Evolutionary conservation across 2,797 vertebrate genomes (phyloP), one percentile per base, ranked within the genome.

Genomic region (Aplochiton taeniatus): DNA sequence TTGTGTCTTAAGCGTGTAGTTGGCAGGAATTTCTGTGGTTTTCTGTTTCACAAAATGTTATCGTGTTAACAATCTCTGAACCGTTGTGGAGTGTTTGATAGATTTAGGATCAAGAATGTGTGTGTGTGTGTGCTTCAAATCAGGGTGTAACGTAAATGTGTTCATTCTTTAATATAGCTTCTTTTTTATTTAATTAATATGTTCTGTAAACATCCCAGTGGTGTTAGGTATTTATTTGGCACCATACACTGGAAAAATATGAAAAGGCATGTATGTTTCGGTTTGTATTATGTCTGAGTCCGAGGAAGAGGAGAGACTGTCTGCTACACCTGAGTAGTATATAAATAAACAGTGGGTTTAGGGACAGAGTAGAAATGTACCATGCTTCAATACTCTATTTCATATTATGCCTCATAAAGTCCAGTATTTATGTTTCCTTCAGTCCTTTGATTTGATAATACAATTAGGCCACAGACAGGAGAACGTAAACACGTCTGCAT

Each of bases 61-160:
- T 95, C 93, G 74, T 94, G 92, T 95, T 95, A 91, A 93, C 93
- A 92, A 93, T 96, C 93, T 90, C 92, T 92, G 93, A 95, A 95
- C 95, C 92, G 92, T 93, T 93, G 92, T 91, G 89, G 91, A 89
- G 89, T 86, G 91, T 90, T 31, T 31, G 31, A 31, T 84, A 91
- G 92, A 95, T 95, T 95, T 94, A 94, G 91, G 91, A 91, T 90
- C 82, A 79, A 77, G 81, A 90, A 89, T 90, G 78, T 91, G 85
- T 16, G 47, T 79, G 70, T 71, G 70, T 81, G 78, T 58, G 58
- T 75, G 51, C 83, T 45, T 50, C 59, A 41, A 20, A 46, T 48
- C 42, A 65, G 49, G 59, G 63, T 61, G 49, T 16, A 49, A 12
- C 13, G n/a, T 43, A 42, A 42, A 16, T 12, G n/a, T 58, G 61